Percentiles rank a stretch among this genome's conserved stretches.
Conservation (phyloP, 2,797 vertebrate genomes). For the Meriones psammophilus region DNA sequence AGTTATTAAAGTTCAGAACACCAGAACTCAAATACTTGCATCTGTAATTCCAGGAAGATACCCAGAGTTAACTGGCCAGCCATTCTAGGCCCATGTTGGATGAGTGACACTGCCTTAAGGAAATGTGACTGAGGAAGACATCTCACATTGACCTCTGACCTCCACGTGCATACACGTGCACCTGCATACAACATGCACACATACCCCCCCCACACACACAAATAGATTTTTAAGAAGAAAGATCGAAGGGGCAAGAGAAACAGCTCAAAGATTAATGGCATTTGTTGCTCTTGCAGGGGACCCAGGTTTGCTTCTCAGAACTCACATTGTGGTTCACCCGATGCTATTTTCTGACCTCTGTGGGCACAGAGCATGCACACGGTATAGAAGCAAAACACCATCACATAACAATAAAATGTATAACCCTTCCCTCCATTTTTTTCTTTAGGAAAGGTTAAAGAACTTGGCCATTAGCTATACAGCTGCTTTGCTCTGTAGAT, state of each 20-base stretch:
- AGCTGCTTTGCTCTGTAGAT: not conserved
- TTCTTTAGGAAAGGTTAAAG: not conserved
- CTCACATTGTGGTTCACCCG: too few relatives aligned
- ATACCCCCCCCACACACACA: not conserved
- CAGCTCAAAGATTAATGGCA: not conserved
- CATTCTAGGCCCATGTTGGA: not conserved
- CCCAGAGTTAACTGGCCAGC: not conserved
- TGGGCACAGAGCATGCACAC: not conserved
- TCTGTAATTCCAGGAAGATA: not conserved
- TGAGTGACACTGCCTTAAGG: not conserved
- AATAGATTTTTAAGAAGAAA: not conserved
- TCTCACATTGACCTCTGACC: not conserved
- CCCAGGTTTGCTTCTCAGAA: not conserved
- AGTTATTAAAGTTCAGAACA: not conserved
- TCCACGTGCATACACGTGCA: not conserved
- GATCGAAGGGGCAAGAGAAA: not conserved
- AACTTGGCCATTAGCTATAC: not conserved
- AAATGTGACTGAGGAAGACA: not conserved
- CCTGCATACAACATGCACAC: not conserved
- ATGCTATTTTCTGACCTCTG: not conserved
- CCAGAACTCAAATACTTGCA: too few relatives aligned
- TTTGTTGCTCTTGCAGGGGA: not conserved
- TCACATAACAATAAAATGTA: not conserved
- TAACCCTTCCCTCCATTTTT: not conserved
- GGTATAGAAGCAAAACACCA: not conserved